Conservation (phyloP, 2,797 vertebrate species). For the Apogon hyalosoma region DNA sequence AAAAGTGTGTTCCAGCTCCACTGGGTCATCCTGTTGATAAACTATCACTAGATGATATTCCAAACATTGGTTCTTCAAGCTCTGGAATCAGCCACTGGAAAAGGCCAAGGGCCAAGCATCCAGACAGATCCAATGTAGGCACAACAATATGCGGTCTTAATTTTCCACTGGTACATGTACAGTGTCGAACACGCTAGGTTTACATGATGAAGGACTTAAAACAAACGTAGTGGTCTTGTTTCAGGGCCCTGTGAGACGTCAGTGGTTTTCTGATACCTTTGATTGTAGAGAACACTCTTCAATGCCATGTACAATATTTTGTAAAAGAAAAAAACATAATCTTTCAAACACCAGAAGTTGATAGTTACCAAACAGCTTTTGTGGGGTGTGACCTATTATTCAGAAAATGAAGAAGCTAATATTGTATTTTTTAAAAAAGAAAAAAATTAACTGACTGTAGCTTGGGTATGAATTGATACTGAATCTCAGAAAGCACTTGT, state of each 20-base stretch:
- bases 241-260: conserved; percentile 50
- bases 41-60: conserved; percentile 69
- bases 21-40: conserved; percentile 65
- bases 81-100: conserved; percentile 55
- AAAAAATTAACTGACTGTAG: not conserved
- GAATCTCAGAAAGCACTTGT: not conserved
- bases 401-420: conserved; percentile 20
- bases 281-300: conserved; percentile 31
- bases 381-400: conserved; percentile 10
- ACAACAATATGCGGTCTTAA: conserved; percentile 41
- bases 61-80: conserved; percentile 73
- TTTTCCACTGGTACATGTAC: conserved; percentile 49
- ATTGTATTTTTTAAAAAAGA: conserved; percentile 2
- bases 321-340: conserved; percentile 4
- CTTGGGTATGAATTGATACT: not conserved
- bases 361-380: conserved; percentile 25
- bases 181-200: conserved; percentile 44
- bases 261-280: conserved; percentile 42
- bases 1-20: conserved; percentile 50
- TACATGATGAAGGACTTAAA: conserved; percentile 63
- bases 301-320: conserved; percentile 39
- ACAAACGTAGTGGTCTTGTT: conserved; percentile 63
- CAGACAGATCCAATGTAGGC: conserved; percentile 58
- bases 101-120: conserved; percentile 53
- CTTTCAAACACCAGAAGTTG: conserved; percentile 20